phyloP scores from a whole-genome alignment of 2,888 invertebrate species.

The Rhynchonema sp. region DNA sequence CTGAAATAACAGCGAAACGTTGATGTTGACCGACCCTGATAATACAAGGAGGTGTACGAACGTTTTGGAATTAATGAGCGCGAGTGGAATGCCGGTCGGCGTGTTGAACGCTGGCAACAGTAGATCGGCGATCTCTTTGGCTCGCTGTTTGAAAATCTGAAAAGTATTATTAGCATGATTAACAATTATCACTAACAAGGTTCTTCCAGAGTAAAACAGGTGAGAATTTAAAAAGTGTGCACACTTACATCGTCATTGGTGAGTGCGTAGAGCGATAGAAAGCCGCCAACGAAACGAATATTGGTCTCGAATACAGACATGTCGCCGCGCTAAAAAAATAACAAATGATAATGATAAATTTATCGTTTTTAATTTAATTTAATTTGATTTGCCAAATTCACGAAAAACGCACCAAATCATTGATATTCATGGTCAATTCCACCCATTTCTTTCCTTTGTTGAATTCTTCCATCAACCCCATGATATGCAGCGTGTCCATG shows the following conservation, averaged over 20 bases:
- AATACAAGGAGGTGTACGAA: too few species aligned
- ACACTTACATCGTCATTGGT: conserved; percentile 64
- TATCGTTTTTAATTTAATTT: neutral
- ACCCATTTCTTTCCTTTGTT: conserved; percentile 84
- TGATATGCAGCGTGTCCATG: conserved; percentile 82
- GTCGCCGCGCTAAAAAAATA: conserved; percentile 52
- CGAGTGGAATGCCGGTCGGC: conserved; percentile 81
- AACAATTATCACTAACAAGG: too few species aligned
- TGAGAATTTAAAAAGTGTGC: too few species aligned
- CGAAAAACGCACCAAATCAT: conserved; percentile 29
- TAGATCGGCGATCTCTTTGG: conserved; percentile 71
- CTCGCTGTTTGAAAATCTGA: conserved; percentile 69
- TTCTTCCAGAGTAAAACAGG: too few species aligned
- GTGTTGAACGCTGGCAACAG: conserved; percentile 90
- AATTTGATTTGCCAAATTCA: neutral
- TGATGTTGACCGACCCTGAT: too few species aligned
- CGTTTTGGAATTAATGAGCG: conserved; percentile 73
- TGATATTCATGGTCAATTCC: conserved; percentile 55
- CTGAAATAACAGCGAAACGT: too few species aligned
- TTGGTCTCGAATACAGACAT: conserved; percentile 95
- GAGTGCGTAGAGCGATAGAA: conserved; percentile 74
- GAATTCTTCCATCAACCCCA: conserved; percentile 84
- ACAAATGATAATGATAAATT: neutral
- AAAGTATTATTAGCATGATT: too few species aligned
- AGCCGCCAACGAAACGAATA: conserved; percentile 86